Percentiles rank a stretch among this genome's conserved stretches.
phyloP scores from a whole-genome alignment of 2,113 vertebrate genomes.

The Onychostoma macrolepis region DNA sequence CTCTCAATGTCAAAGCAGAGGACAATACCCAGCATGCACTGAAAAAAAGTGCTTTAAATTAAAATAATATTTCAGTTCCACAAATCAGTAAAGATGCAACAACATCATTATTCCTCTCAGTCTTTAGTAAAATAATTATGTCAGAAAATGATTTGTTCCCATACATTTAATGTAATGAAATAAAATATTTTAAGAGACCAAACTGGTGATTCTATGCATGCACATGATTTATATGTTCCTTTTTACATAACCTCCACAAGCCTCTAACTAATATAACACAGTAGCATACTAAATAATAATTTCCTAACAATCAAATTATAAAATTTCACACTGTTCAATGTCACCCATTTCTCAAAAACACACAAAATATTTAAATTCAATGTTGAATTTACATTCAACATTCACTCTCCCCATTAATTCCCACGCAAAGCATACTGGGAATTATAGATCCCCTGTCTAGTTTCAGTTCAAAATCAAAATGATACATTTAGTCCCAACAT shows the following conservation, averaged over 20 bases:
- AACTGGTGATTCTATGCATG: neutral
- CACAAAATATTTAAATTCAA: neutral
- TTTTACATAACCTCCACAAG: neutral
- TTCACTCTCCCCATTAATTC: neutral
- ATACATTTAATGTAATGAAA: neutral
- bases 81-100: neutral
- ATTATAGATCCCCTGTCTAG: neutral
- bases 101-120: neutral
- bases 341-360: neutral
- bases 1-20: constrained; percentile 28
- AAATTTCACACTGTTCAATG: neutral
- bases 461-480: neutral
- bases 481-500: neutral
- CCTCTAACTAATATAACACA: neutral
- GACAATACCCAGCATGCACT: neutral
- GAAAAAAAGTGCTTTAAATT: neutral
- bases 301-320: neutral
- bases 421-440: neutral
- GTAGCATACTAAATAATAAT: neutral
- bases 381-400: neutral
- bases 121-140: neutral
- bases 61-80: neutral
- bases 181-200: neutral
- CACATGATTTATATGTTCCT: neutral
- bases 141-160: neutral